Base-by-base conservation (phyloP, 2,113 vertebrate species). In the Oreochromis spilurus region DNA sequence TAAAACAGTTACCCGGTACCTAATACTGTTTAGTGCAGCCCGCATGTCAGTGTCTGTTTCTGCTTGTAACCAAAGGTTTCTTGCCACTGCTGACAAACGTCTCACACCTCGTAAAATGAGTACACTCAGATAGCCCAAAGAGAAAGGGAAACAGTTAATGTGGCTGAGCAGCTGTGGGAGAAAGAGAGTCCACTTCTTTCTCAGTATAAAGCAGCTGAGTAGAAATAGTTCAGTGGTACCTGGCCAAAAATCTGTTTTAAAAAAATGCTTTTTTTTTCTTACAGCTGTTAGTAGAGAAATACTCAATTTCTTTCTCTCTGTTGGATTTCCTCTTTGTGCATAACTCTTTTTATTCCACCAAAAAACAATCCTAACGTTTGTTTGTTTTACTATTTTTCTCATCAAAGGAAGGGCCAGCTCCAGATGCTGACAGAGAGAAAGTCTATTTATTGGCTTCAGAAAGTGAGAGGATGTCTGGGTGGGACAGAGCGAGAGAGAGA, bases 351-450 rank as follows among this genome's bases (percentile, higher is more conserved):
- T 36, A 65, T 65, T 54, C 17, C 26, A 10, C 40, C 86, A 65
- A 65, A 65, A 65, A 65, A 36, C 60, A 65, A 36, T n/a, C 10
- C 31, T 0, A 36, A 12, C 1, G 0, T 65, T 38, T 81, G 91
- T 87, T 52, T 29, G 12, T 70, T 45, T 70, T 43, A 88, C 38
- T 82, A n/a, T 48, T 92, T 91, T 58, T 89, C 82, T 93, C 67
- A 81, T 92, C 80, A 96, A 95, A 91, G 93, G 92, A 93, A 93
- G 93, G 93, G 91, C 91, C 89, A 94, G 94, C 92, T 96, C 94
- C 96, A 97, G 97, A 96, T 96, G 94, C 94, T 96, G 93, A 93
- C 96, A 95, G 8, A 85, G 54, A 65, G 87, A 81, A 79, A 11
- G 87, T 94, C 91, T 96, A 93, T 94, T 96, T 96, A 95, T 93